Evolutionary conservation across 2,797 vertebrate species (phyloP), one percentile per base, ranked within the genome.

Genomic region (Esox lucius): DNA sequence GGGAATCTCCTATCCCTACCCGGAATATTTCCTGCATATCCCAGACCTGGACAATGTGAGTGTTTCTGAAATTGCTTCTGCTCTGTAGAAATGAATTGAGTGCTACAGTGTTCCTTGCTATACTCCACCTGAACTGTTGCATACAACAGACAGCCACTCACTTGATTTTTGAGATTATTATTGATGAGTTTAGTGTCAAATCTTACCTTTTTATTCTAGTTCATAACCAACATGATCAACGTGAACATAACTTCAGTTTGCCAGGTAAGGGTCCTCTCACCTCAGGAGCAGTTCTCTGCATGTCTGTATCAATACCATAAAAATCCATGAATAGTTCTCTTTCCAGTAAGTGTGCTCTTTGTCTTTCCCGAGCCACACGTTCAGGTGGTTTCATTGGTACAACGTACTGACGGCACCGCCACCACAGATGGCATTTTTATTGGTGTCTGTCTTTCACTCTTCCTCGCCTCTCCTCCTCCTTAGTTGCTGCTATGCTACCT

Each of bases 21-120:
- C 98, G 0, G 97, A 99, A 79, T 98, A 96, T 87, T 99, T 95
- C 86, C 88, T 98, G 31, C 92, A 96, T 1, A 73, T 99, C 76
- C 95, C 96, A 69, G 94, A 98, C 82, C 87, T 99, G 86, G 95
- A 98, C 77, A 92, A 93, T 0, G 98, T 99, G 84, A 97, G 97
- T 94, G 59, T 13, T 11, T 77, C 53, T 72, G 13, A 13, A 33
- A 6, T 42, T 28, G 42, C 31, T 61, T 72, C 11, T 16, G 12
- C 51, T 39, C 1, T 66, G 33, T 31, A 17, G 1, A 51, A 51
- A 51, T 19, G 2, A 17, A 53, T 13, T 24, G n/a, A 24, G n/a
- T 61, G 22, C 12, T 17, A 61, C 7, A 17, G 64, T 39, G 35
- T 64, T 62, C 13, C 5, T 11, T 31, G n/a, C 16, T 16, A 22